A percentile compares a stretch with the other conserved stretches of the same genome.
phyloP scores from a whole-genome alignment of 2,113 vertebrate genomes.

The Pygoscelis antarcticus region DNA sequence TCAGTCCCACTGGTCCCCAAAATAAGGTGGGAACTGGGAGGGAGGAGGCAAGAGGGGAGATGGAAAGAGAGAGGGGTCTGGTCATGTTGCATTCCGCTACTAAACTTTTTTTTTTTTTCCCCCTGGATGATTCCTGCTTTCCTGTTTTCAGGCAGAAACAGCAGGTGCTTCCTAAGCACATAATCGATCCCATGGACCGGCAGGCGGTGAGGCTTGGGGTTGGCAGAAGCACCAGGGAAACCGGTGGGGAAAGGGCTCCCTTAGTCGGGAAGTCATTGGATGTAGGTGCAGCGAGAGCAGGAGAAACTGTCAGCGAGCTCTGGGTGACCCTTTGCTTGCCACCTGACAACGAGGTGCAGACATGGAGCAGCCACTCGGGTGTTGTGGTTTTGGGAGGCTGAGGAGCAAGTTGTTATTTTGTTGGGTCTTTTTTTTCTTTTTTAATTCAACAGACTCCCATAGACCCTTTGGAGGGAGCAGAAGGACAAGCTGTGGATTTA shows the following conservation, averaged over 20 bases:
- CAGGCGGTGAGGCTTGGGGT: background rate
- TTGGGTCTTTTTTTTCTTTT: background rate
- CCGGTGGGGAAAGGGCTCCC: background rate
- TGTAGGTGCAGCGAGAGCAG: background rate
- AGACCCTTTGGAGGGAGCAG: background rate
- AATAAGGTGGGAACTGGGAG: background rate
- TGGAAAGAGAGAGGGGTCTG: background rate
- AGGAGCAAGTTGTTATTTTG: background rate
- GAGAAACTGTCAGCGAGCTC: background rate
- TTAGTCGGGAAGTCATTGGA: background rate
- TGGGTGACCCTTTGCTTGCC: background rate
- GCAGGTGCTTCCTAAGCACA: background rate
- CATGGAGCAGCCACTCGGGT: background rate
- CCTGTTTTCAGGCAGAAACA: background rate
- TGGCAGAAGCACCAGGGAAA: background rate
- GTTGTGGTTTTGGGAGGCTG: background rate
- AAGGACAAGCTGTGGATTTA: background rate
- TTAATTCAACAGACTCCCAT: background rate
- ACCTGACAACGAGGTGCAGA: background rate
- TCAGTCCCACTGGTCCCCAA: background rate
- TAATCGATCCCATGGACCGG: background rate
- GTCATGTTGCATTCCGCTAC: background rate
- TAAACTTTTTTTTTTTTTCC: background rate
- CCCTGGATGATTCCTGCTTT: background rate
- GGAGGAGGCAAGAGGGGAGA: background rate